Evolutionary conservation across 2,797 vertebrate species (phyloP).

Genomic region (Luscinia megarhynchos): DNA sequence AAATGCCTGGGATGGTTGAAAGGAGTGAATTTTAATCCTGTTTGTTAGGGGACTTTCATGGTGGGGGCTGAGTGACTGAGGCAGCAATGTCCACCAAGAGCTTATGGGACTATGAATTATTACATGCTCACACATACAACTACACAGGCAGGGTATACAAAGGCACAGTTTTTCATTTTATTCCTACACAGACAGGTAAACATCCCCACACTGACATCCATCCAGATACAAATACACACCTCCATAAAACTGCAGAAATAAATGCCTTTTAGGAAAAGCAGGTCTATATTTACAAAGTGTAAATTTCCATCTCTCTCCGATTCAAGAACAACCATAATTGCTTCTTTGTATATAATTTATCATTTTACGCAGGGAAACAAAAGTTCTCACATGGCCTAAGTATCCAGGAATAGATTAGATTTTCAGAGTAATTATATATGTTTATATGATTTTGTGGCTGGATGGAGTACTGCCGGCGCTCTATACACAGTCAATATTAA

Average conservation of each 20-base stretch:
- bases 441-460: constrained; percentile 59
- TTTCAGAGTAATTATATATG: constrained; percentile 70
- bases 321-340: constrained; percentile 61
- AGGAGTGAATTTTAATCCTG: constrained; percentile 86
- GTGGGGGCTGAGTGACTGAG: constrained; percentile 69
- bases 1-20: constrained; percentile 82
- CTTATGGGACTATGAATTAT: constrained; percentile 67
- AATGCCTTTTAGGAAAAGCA: constrained; percentile 64
- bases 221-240: not conserved
- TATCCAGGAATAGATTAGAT: constrained; percentile 66
- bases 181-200: constrained; percentile 28
- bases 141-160: constrained; percentile 38
- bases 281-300: constrained; percentile 55
- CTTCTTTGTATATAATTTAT: constrained; percentile 70
- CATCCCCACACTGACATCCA: not conserved
- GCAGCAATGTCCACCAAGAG: constrained; percentile 63
- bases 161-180: constrained; percentile 43
- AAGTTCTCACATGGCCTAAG: constrained; percentile 69
- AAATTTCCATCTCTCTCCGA: constrained; percentile 51
- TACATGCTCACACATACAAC: constrained; percentile 58
- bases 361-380: constrained; percentile 69
- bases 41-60: constrained; percentile 80
- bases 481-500: constrained; percentile 68
- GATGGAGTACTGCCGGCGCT: constrained; percentile 30
- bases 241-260: constrained; percentile 48